phyloP scores from a whole-genome alignment of 2,888 invertebrate genomes.

The Caenorhabditis angaria region DNA sequence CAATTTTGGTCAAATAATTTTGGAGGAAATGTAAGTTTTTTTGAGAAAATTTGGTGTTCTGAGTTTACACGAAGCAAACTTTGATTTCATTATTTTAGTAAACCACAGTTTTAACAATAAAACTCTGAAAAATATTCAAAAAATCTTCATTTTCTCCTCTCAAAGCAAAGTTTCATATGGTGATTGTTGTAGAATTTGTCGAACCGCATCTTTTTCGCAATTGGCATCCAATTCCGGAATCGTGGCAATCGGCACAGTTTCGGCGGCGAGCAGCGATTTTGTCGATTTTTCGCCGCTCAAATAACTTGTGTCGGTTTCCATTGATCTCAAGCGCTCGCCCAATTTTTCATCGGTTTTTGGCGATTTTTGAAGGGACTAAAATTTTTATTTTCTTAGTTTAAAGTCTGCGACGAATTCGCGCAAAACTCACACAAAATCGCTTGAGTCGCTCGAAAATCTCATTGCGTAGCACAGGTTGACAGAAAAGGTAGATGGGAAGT shows the following conservation, averaged over 20 bases:
- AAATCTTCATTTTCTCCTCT: too few relatives aligned
- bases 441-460: constrained; percentile 45
- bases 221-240: background rate
- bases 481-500: constrained; percentile 66
- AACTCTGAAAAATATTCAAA: too few relatives aligned
- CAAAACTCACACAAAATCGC: constrained; percentile 20
- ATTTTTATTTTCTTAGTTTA: background rate
- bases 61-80: too few relatives aligned
- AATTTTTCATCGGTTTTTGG: constrained; percentile 22
- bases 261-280: background rate
- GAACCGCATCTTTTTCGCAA: background rate
- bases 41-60: too few relatives aligned
- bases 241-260: background rate
- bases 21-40: too few relatives aligned
- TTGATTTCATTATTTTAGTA: too few relatives aligned
- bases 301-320: constrained; percentile 40
- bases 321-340: constrained; percentile 37
- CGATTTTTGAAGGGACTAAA: background rate
- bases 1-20: too few relatives aligned
- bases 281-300: constrained; percentile 1
- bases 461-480: constrained; percentile 55
- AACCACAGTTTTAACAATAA: too few relatives aligned
- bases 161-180: background rate
- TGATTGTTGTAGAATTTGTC: background rate
- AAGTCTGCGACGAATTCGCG: background rate